A percentile compares a stretch with the other conserved stretches of the same genome.
Conservation (phyloP, 2,113 vertebrate genomes). For the Seriola quinqueradiata region DNA sequence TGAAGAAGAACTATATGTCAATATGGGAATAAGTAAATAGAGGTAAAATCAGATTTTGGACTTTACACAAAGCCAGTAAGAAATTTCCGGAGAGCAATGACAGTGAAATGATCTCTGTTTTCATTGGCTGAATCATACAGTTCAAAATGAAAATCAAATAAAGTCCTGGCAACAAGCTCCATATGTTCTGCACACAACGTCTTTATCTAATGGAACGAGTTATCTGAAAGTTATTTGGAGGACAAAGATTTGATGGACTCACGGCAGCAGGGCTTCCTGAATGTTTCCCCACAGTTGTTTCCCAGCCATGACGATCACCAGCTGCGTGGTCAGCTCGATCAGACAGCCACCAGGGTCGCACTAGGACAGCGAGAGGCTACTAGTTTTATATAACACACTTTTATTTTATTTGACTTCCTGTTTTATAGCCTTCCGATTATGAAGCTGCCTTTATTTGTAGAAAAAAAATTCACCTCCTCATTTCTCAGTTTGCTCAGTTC, state of each 20-base stretch:
- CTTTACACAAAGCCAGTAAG: neutral
- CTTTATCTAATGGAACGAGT: neutral
- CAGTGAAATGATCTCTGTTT: neutral
- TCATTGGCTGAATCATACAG: too few species aligned
- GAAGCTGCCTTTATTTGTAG: neutral
- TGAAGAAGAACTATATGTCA: conserved; percentile 57
- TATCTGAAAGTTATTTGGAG: neutral
- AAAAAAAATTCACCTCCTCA: conserved; percentile 90
- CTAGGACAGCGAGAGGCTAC: conserved; percentile 72
- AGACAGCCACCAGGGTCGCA: conserved; percentile 96
- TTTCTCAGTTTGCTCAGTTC: conserved; percentile 88
- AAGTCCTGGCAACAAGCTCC: too few species aligned
- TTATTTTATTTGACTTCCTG: neutral
- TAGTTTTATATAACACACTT: neutral
- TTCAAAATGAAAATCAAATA: neutral
- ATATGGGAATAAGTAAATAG: neutral
- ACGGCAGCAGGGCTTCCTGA: conserved; percentile 95
- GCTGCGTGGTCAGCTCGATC: conserved; percentile 95
- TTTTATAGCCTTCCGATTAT: neutral
- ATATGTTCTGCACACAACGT: too few species aligned
- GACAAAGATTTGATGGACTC: conserved; percentile 72
- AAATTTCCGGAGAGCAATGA: neutral
- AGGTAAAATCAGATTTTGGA: neutral
- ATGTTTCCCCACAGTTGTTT: conserved; percentile 96
- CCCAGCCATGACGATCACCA: conserved; percentile 96